phyloP scores from a whole-genome alignment of 2,797 vertebrate species.

The Limosa lapponica region DNA sequence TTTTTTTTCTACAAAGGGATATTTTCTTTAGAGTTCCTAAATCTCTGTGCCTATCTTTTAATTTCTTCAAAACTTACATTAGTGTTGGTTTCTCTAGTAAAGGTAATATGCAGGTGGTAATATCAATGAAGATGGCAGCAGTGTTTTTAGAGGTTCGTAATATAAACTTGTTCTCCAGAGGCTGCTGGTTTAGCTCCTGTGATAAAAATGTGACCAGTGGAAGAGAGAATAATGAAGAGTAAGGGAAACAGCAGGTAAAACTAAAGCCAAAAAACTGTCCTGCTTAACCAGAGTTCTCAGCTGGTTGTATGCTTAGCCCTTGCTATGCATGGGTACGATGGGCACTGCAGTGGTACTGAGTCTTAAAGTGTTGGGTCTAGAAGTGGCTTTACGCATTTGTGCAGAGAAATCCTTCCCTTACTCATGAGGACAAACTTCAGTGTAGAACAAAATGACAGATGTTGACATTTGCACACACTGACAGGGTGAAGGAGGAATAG shows the following conservation, averaged over 20 bases:
- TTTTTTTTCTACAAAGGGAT: neutral
- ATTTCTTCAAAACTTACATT: neutral
- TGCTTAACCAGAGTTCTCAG: neutral
- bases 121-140: neutral
- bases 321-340: rapidly evolving
- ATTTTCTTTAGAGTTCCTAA: neutral
- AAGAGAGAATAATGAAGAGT: neutral
- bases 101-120: neutral
- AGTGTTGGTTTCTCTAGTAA: neutral
- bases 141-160: neutral
- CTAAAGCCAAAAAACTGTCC: neutral
- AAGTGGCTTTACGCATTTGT: neutral
- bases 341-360: neutral
- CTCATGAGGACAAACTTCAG: neutral
- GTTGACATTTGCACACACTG: neutral
- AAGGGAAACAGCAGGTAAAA: neutral
- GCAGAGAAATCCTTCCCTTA: neutral
- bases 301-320: neutral
- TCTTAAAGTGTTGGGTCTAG: neutral
- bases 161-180: neutral
- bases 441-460: neutral
- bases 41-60: neutral
- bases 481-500: neutral
- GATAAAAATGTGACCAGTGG: neutral
- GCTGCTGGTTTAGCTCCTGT: neutral